Evolutionary conservation across 2,888 invertebrate species (phyloP), one percentile per base, ranked within the genome.

Genomic region (Noctua janthe): DNA sequence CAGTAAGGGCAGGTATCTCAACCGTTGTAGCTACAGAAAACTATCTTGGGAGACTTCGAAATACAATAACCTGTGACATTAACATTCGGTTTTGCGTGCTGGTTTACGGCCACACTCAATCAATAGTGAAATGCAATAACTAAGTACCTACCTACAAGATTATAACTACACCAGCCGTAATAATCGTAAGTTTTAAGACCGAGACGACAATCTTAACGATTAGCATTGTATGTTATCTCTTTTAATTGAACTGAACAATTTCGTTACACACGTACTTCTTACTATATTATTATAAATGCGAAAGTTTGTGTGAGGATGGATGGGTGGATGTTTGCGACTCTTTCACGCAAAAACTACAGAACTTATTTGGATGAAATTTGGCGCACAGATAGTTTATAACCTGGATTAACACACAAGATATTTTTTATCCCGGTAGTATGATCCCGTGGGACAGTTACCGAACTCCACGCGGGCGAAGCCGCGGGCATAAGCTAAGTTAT

Each of bases 111-210:
- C 51, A 51, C 6, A 51, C 17, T 51, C 23, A n/a, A 56, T 56
- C 56, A 70, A 71, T 39, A 17, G 51, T 54, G 23, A 23, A 74
- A 75, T 74, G 54, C 51, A 54, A 72, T 39, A 73, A 51, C 15
- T 29, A n/a, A 51, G 29, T 29, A 29, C 29, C 15, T 29, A 29
- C 8, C 39, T 15, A 51, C 17, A 39, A n/a, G 23, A 8, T n/a
- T 59, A n/a, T 29, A n/a, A 59, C 3, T 20, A 43, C 15, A 54
- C 20, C 15, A 67, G 49, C 56, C 6, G 23, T 69, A 3, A 2
- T 51, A 71, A 71, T 43, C 10, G 43, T 15, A 23, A 20, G 17
- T 35, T 35, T 71, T 69, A 67, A 20, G 10, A 62, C 43, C 56
- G 17, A 51, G 17, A n/a, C 23, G 70, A 43, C 17, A 67, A 54